These are phyloP conservation scores for Hydropsyche tenuis DNA, from an alignment of 1,140 invertebrate species.

Conservation along the genomic window DNA sequence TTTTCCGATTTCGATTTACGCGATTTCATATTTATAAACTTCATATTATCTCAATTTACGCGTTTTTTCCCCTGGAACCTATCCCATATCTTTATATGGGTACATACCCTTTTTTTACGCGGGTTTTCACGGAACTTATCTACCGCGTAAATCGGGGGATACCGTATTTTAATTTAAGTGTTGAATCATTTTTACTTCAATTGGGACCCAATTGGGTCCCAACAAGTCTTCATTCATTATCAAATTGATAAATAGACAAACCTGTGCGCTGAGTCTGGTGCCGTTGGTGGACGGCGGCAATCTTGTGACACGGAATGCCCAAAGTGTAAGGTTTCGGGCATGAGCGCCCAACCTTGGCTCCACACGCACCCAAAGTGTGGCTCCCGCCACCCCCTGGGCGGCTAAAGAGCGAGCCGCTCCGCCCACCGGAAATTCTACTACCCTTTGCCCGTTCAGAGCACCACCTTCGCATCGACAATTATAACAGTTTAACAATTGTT, in stretches of 20 bases:
- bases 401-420: slow-evolving; percentile 66
- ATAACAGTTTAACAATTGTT: too few species aligned
- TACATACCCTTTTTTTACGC: too few species aligned
- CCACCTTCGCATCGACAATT: slow-evolving; percentile 64
- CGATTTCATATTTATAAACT: too few species aligned
- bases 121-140: too few species aligned
- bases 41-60: too few species aligned
- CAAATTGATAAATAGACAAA: slow-evolving; percentile 51
- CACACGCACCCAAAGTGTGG: slow-evolving; percentile 77
- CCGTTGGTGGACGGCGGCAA: slow-evolving; percentile 59
- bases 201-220: background rate
- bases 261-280: slow-evolving; percentile 67
- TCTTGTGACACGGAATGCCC: slow-evolving; percentile 68
- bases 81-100: too few species aligned
- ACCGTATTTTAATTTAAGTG: too few species aligned
- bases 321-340: slow-evolving; percentile 68
- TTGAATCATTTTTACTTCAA: too few species aligned
- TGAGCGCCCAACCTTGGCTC: slow-evolving; percentile 64
- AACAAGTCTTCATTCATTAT: background rate
- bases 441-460: slow-evolving; percentile 80
- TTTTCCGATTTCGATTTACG: too few species aligned
- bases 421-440: slow-evolving; percentile 81
- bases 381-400: slow-evolving; percentile 73
- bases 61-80: too few species aligned
- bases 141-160: too few species aligned